phyloP scores from a whole-genome alignment of 2,888 invertebrate genomes.

The Aromia moschata region DNA sequence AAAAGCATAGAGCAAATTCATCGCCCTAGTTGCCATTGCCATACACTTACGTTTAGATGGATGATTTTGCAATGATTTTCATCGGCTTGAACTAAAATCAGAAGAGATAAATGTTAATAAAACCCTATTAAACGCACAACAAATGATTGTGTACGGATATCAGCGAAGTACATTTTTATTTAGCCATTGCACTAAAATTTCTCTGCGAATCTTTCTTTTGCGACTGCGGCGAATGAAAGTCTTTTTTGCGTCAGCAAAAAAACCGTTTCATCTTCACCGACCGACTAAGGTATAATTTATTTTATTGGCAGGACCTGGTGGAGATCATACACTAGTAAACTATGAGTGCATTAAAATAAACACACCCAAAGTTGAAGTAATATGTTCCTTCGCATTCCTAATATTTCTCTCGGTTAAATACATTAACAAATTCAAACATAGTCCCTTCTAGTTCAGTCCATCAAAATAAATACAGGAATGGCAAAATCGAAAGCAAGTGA shows the following conservation, averaged over 20 bases:
- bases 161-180: neutral
- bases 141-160: neutral
- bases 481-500: too few species aligned
- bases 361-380: too few species aligned
- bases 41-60: too few species aligned
- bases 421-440: too few species aligned
- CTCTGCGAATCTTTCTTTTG: neutral
- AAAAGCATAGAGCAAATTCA: too few species aligned
- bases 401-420: too few species aligned
- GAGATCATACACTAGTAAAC: neutral
- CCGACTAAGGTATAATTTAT: neutral
- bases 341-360: too few species aligned
- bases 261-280: neutral
- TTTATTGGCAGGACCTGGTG: neutral
- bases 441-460: too few species aligned
- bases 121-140: neutral
- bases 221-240: neutral
- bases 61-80: too few species aligned
- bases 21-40: too few species aligned
- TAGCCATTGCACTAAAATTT: neutral
- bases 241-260: neutral
- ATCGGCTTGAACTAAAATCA: neutral
- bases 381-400: too few species aligned
- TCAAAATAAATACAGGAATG: too few species aligned
- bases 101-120: neutral